These are phyloP conservation scores for Octodonta nipae DNA, from an alignment of 2,888 invertebrate species.

Conservation along the genomic window DNA sequence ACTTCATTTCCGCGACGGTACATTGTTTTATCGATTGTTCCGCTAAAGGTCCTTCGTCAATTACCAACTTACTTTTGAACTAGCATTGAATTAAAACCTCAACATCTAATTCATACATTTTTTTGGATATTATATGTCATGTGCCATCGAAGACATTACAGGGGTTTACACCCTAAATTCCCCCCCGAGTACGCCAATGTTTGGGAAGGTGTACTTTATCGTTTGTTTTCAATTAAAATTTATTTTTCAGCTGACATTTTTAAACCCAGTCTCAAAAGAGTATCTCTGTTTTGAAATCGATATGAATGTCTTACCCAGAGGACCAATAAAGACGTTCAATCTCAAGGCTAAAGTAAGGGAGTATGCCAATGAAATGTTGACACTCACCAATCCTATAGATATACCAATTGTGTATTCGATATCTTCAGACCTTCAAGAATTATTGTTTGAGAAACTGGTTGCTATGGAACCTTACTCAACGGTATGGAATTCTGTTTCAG, in stretches of 20 bases:
- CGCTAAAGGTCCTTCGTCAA: too few relatives aligned
- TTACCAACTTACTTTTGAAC: too few relatives aligned
- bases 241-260: conserved; percentile 24
- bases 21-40: too few relatives aligned
- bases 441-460: conserved; percentile 19
- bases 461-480: conserved; percentile 23
- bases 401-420: conserved; percentile 23
- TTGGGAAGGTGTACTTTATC: too few relatives aligned
- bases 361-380: conserved; percentile 21
- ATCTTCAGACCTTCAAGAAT: conserved; percentile 15
- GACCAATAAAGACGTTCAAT: conserved; percentile 24
- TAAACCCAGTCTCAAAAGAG: conserved; percentile 28
- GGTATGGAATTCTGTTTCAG: conserved; percentile 17
- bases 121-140: too few relatives aligned
- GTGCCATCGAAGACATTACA: too few relatives aligned
- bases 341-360: conserved; percentile 27
- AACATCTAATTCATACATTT: too few relatives aligned
- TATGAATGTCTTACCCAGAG: conserved; percentile 25
- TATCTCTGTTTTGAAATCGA: conserved; percentile 29
- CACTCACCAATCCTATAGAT: conserved; percentile 30
- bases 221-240: neutral
- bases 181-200: too few relatives aligned
- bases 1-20: too few relatives aligned
- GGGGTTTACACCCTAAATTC: too few relatives aligned
- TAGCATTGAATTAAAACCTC: too few relatives aligned